Base-by-base conservation (phyloP, 2,888 invertebrate species). In the Pseudoips prasinana region DNA sequence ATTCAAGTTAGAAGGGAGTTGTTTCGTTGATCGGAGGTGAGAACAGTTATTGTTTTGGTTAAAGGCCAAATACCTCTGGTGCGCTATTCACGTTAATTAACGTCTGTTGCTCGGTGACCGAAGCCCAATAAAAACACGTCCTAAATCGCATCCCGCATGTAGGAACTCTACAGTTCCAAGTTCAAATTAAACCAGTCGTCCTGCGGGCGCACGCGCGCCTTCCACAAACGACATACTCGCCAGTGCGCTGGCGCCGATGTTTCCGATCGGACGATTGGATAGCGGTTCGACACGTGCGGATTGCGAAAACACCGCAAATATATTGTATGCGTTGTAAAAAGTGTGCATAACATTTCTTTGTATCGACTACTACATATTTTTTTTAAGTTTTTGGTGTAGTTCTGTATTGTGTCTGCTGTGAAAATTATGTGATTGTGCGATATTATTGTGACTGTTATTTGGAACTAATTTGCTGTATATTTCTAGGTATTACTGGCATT, bases 241-340 rank as follows among this genome's bases (percentile, higher is more conserved):
- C 78, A 86, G 87, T 86, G 73, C 79, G 79, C 74, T 46, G 58
- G 72, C 73, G 83, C 71, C 73, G 67, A 73, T 70, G 77, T 66
- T 56, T 74, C 70, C 58, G 82, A 70, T 67, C 82, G 84, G 80
- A 71, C 84, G 83, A 72, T 67, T 64, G 66, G 55, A 58, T 67
- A 58, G 66, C 64, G 63, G 46, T 58, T 63, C 46, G 50, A 61
- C 61, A 67, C 66, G 62, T 57, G 70, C 62, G 64, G 57, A 53
- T 54, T 57, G 62, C 71, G 58, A 73, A 73, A 61, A 63, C 59
- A 65, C 52, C 60, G 70, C 68, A 58, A 60, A 50, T 52, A 35
- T 48, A 47, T 47, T 43, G 34, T 28, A 46, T 34, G 37, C 52
- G 48, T 40, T 45, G 43, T 47, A 43, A 49, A 50, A 55, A 50